phyloP scores from a whole-genome alignment of 2,797 vertebrate species.

The Epinephelus coioides region DNA sequence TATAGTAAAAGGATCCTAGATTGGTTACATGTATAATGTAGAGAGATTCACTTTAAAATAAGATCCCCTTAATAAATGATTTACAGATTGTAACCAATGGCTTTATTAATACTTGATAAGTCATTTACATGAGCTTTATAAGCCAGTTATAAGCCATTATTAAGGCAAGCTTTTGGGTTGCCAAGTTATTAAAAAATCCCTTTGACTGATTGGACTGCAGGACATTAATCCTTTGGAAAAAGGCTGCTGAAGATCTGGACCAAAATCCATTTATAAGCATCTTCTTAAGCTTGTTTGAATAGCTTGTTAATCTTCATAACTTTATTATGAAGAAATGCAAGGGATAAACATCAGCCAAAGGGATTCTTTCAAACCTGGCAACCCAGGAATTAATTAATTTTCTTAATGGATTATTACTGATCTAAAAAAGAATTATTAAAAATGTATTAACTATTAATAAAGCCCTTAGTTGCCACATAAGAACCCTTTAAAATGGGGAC shows the following conservation, averaged over 20 bases:
- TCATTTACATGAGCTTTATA: background rate
- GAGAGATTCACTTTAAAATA: background rate
- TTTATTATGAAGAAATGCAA: too few species aligned
- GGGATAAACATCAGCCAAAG: background rate
- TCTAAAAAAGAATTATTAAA: background rate
- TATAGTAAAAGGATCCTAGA: too few species aligned
- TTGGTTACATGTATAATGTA: background rate
- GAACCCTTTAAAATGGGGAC: background rate
- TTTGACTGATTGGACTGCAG: conserved; percentile 2
- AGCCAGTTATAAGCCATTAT: background rate
- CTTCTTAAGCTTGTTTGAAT: background rate
- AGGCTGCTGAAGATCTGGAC: background rate
- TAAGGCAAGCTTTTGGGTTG: background rate
- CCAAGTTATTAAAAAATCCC: conserved; percentile 6
- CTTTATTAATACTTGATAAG: background rate
- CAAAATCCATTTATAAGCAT: background rate
- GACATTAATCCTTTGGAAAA: background rate
- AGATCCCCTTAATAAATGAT: background rate
- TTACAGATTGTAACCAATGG: background rate
- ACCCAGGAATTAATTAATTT: background rate
- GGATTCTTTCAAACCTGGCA: background rate
- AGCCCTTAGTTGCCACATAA: background rate
- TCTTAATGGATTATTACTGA: background rate
- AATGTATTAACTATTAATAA: background rate
- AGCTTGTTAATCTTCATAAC: background rate